Evolutionary conservation across 2,113 vertebrate species (phyloP).

Genomic region (Mobula birostris): DNA sequence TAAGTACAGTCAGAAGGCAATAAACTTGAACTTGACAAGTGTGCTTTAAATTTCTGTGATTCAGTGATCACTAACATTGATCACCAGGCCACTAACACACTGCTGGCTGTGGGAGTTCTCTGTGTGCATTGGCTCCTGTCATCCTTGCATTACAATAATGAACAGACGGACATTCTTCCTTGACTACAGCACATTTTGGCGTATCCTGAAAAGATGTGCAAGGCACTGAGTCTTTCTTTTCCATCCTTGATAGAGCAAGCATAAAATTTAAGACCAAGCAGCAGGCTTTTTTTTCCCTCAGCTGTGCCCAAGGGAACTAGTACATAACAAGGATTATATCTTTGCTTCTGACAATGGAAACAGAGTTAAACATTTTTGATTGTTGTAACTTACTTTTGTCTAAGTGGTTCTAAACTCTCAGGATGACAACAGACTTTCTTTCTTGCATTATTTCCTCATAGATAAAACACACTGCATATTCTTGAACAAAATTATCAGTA

Average conservation of each 20-base stretch:
- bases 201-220: too few relatives aligned
- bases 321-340: background rate
- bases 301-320: background rate
- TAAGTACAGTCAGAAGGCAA: too few relatives aligned
- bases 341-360: background rate
- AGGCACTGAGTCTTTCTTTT: background rate
- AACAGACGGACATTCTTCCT: too few relatives aligned
- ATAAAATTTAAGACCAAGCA: background rate
- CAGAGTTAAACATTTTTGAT: background rate
- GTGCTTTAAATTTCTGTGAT: too few relatives aligned
- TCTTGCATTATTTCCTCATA: background rate
- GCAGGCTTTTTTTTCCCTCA: background rate
- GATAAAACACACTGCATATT: background rate
- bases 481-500: too few relatives aligned
- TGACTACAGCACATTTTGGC: too few relatives aligned
- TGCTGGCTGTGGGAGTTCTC: too few relatives aligned
- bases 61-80: too few relatives aligned
- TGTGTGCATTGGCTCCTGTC: too few relatives aligned
- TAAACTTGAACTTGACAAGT: too few relatives aligned
- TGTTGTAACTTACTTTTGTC: background rate
- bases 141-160: too few relatives aligned
- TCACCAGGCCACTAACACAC: too few relatives aligned
- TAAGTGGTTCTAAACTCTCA: background rate
- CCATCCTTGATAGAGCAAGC: background rate
- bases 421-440: background rate